A percentile compares a stretch with the other conserved stretches of the same genome.
Conservation (phyloP, 2,888 invertebrate species). For the Acleris sparsana region DNA sequence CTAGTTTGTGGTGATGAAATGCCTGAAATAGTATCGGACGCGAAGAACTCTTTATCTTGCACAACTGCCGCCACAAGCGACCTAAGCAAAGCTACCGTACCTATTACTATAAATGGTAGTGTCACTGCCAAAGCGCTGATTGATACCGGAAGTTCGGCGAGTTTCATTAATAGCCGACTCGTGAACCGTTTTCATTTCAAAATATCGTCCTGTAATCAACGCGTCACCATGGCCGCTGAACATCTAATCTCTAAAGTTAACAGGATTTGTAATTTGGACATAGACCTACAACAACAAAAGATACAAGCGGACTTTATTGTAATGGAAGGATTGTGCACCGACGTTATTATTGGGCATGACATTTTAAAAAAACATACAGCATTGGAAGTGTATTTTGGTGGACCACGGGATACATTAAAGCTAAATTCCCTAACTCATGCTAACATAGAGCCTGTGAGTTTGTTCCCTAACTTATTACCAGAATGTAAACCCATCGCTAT, state of each 20-base stretch:
- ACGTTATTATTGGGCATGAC: neutral
- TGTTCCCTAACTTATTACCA: conserved; percentile 3
- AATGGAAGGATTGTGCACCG: too few species aligned
- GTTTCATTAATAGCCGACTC: conserved; percentile 1
- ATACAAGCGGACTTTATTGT: neutral
- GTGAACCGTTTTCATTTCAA: neutral
- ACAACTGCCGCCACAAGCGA: neutral
- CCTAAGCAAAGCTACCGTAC: conserved; percentile 2
- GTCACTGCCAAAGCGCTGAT: conserved; percentile 1
- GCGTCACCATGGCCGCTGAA: neutral
- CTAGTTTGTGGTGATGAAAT: neutral
- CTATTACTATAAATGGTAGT: neutral
- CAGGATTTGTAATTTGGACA: too few species aligned
- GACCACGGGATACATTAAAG: neutral
- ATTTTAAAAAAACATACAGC: neutral
- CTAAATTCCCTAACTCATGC: conserved; percentile 1
- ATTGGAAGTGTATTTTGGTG: conserved; percentile 4
- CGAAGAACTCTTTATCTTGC: neutral
- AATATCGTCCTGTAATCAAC: neutral
- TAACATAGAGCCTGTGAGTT: neutral
- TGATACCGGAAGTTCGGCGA: conserved; percentile 6
- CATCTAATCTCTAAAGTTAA: neutral
- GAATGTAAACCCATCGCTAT: too few species aligned
- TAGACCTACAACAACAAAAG: too few species aligned
- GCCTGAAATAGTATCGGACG: neutral